phyloP scores from a whole-genome alignment of 2,888 invertebrate species.

The Cephonodes hylas region DNA sequence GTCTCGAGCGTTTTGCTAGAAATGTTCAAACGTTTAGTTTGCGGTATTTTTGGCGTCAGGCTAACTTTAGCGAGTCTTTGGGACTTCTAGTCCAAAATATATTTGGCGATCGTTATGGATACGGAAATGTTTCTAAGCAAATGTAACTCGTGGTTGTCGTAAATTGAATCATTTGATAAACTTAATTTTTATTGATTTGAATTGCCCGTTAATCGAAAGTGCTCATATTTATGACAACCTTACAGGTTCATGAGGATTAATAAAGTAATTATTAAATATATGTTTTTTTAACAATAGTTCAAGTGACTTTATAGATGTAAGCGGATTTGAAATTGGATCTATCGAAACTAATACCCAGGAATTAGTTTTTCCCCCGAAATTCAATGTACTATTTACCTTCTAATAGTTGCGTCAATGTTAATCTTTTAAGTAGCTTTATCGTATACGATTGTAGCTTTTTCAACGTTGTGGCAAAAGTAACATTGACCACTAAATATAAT shows the following conservation, averaged over 20 bases:
- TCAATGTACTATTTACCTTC: too few relatives aligned
- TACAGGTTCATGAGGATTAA: too few relatives aligned
- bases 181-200: too few relatives aligned
- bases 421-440: conserved; percentile 24
- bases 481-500: too few relatives aligned
- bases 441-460: conserved; percentile 17
- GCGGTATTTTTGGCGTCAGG: background rate
- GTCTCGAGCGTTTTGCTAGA: background rate
- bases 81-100: background rate
- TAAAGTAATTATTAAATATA: background rate
- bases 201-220: too few relatives aligned
- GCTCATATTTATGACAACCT: too few relatives aligned
- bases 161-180: too few relatives aligned
- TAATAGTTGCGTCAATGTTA: background rate
- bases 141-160: too few relatives aligned
- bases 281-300: background rate
- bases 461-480: too few relatives aligned
- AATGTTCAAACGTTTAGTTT: background rate
- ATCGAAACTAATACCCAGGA: background rate
- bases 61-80: background rate
- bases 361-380: background rate
- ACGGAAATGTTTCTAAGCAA: background rate
- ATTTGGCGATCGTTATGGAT: background rate
- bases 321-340: background rate
- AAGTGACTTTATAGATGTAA: background rate